Evolutionary conservation across 2,888 invertebrate genomes (phyloP).

Genomic region (Syrphus vitripennis): DNA sequence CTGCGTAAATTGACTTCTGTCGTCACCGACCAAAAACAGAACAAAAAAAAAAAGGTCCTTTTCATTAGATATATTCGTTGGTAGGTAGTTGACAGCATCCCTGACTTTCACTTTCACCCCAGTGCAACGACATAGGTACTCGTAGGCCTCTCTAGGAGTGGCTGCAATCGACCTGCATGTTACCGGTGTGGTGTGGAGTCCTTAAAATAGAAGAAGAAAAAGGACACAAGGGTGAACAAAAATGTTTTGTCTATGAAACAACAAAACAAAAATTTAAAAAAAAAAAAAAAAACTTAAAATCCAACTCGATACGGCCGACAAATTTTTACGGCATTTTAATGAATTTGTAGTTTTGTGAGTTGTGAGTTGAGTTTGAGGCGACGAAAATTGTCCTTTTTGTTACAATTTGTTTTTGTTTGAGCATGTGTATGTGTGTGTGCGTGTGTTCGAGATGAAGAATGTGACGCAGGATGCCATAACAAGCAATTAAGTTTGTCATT

Average conservation of each 20-base stretch:
- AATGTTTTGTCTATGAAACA: constrained; percentile 31
- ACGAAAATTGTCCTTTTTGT: constrained; percentile 64
- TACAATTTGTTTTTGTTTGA: not conserved
- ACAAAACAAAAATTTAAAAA: too few species aligned
- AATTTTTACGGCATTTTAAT: constrained; percentile 74
- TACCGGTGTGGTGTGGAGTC: constrained; percentile 26
- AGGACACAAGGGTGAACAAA: constrained; percentile 16
- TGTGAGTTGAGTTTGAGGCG: constrained; percentile 41
- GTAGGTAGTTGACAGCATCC: constrained; percentile 51
- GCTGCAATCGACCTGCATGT: constrained; percentile 59
- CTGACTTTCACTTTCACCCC: constrained; percentile 69
- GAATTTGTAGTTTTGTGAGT: constrained; percentile 72
- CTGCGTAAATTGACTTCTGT: constrained; percentile 71
- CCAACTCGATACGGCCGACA: constrained; percentile 64
- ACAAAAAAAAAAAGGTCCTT: constrained; percentile 43
- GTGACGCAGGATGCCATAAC: constrained; percentile 74
- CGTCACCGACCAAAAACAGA: constrained; percentile 51
- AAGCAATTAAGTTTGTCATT: constrained; percentile 72
- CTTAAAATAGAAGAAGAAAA: constrained; percentile 60
- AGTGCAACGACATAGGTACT: constrained; percentile 36
- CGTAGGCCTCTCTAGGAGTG: constrained; percentile 54
- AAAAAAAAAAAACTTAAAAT: constrained; percentile 41
- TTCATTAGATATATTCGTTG: not conserved
- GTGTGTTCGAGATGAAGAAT: constrained; percentile 64
- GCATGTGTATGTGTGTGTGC: constrained; percentile 10